Conservation (phyloP, 2,888 invertebrate species). For the Drosophila melanosoma region DNA sequence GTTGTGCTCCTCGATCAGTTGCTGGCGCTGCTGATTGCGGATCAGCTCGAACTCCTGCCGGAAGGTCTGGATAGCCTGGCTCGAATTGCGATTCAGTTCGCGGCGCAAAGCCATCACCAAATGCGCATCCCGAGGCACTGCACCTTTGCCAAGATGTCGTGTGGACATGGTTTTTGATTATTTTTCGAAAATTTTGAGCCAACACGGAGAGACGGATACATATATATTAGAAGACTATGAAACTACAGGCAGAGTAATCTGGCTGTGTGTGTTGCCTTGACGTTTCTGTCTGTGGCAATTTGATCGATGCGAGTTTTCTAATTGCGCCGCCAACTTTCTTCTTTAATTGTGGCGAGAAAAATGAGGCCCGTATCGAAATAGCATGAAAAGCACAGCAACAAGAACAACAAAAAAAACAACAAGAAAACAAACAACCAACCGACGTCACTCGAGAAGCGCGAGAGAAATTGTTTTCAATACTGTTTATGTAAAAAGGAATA, state of each 20-base stretch:
- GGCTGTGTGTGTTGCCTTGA: slow-evolving; percentile 25
- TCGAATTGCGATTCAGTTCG: slow-evolving; percentile 52
- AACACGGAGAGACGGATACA: neutral
- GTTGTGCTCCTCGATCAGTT: slow-evolving; percentile 39
- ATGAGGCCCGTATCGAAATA: slow-evolving; percentile 81
- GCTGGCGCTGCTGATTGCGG: slow-evolving; percentile 50
- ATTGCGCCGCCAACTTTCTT: slow-evolving; percentile 78
- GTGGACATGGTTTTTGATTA: slow-evolving; percentile 39
- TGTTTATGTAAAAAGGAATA: slow-evolving; percentile 35
- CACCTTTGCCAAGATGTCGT: neutral
- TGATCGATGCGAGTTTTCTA: slow-evolving; percentile 80
- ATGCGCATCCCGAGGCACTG: slow-evolving; percentile 36
- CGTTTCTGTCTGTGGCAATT: slow-evolving; percentile 49
- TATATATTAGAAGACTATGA: neutral
- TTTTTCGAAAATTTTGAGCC: slow-evolving; percentile 34
- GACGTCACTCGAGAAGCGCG: slow-evolving; percentile 45
- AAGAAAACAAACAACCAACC: slow-evolving; percentile 26
- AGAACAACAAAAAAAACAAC: slow-evolving; percentile 37
- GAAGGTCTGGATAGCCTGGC: slow-evolving; percentile 45
- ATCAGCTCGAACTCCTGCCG: slow-evolving; percentile 69
- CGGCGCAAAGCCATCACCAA: slow-evolving; percentile 35
- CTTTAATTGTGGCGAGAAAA: slow-evolving; percentile 80
- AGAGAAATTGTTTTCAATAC: slow-evolving; percentile 65
- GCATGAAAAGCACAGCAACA: slow-evolving; percentile 72
- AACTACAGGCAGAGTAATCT: slow-evolving; percentile 8